Base-by-base conservation (phyloP, 2,888 invertebrate species). In the Uropetala carovei region DNA sequence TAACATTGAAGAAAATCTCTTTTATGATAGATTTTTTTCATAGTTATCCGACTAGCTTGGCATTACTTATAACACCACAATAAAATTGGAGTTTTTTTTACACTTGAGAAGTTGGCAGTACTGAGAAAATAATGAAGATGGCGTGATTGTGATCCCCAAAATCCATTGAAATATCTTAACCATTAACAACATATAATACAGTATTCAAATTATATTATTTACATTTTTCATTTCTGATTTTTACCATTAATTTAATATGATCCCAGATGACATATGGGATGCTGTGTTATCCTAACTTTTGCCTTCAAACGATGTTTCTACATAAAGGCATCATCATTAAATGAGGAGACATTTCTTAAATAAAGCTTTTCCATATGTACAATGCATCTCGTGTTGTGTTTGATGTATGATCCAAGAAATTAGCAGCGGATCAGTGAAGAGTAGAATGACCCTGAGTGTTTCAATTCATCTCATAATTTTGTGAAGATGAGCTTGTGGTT, bases 151-250 rank as follows among this genome's bases (percentile, higher is more conserved):
- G 56, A n/a, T 60, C 60, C 86, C 86, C 86, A 86, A 86, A 86
- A 86, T 86, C 86, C 86, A 27, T 86, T 60, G 86, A 86, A 86
- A 86, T 86, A 86, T 86, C 60, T 60, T 86, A 86, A 86, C 30
- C 86, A 86, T 86, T 86, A 86, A 86, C 86, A 86, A 86, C 86
- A 86, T 86, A 86, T 86, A n/a, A 86, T 86, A 86, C 86, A 86
- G 86, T 18, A 86, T 86, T 60, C 58, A 57, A 60, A 86, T 86
- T 59, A 86, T 86, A 60, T 82, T 82, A 82, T 82, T 43, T 86
- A 86, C 86, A 86, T 60, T 60, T 43, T 86, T 60, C 60, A 86
- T 60, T 86, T 86, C 60, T n/a, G 60, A 57, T 59, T 43, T 2
- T 30, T 22, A 27, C n/a, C 86, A 60, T 30, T 59, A 59, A 60